Base-by-base conservation (phyloP, 2,888 invertebrate species). In the Chorisops tibialis region DNA sequence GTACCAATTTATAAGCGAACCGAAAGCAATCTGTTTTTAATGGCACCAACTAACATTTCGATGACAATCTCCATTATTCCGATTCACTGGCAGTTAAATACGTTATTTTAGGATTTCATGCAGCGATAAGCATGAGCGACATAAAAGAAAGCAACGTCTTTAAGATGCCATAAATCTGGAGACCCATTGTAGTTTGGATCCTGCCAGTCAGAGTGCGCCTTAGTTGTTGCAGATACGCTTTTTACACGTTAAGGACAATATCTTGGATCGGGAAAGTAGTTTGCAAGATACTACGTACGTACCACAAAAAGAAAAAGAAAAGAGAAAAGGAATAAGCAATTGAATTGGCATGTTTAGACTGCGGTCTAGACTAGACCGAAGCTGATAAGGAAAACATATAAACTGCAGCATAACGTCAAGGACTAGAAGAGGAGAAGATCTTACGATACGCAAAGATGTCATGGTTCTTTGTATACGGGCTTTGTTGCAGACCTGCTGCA, bases 231-330 rank as follows among this genome's bases (percentile, higher is more conserved):
- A 19, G 41, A 24, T 54, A 54, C 21, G 21, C 41, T 24, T 39
- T 54, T 54, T 41, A 19, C 41, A 12, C 39, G 39, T 54, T 54
- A 54, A 14, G 39, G 52, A 41, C 52, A 54, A 54, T 54, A 54
- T 54, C 52, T 22, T 21, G 24, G 9, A 41, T 41, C 21, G 22
- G 41, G n/a, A 21, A 41, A 54, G 22, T 41, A 39, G 19, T 39
- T 22, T 22, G 22, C 7, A 2, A 19, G 11, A 47, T 47, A 12
- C 19, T n/a, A 22, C 21, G n/a, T n/a, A 19, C n/a, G 11, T n/a
- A n/a, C n/a, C n/a, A n/a, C n/a, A n/a, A n/a, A n/a, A n/a, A n/a
- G n/a, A n/a, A n/a, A n/a, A n/a, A n/a, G n/a, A n/a, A n/a, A n/a
- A n/a, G n/a, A n/a, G n/a, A 19, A 21, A 21, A 22, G 12, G 19